Evolutionary conservation across 2,113 vertebrate genomes (phyloP).

Genomic region (Regulus satrapa): DNA sequence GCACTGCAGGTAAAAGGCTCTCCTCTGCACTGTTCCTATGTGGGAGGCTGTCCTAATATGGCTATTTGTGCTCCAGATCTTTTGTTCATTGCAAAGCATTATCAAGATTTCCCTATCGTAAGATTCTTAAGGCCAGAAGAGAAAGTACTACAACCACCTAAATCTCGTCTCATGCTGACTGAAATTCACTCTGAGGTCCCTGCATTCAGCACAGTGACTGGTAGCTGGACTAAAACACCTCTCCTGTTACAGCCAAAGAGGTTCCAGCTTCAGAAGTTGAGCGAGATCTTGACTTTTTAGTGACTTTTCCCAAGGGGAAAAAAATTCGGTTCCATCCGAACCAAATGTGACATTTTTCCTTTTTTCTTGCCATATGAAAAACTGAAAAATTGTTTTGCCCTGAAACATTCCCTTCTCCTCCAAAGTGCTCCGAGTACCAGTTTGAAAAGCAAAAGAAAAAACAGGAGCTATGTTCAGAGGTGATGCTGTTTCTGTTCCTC

Average conservation of each 20-base stretch:
- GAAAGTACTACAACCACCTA: slow-evolving; percentile 4
- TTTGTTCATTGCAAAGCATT: slow-evolving; percentile 3
- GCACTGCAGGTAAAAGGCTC: slow-evolving; percentile 17
- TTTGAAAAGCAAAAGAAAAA: neutral
- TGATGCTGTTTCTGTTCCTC: neutral
- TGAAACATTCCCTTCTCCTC: slow-evolving; percentile 12
- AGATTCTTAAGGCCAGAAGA: slow-evolving; percentile 61
- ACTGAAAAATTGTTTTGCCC: slow-evolving; percentile 42
- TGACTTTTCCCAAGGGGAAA: slow-evolving; percentile 58
- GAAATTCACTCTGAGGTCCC: neutral
- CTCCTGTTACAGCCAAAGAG: neutral
- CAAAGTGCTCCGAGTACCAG: neutral
- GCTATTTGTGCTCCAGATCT: slow-evolving; percentile 59
- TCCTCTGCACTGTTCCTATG: slow-evolving; percentile 12
- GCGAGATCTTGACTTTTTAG: neutral
- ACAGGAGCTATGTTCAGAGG: neutral
- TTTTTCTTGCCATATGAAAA: slow-evolving; percentile 51
- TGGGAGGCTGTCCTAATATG: slow-evolving; percentile 51
- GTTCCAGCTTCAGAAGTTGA: slow-evolving; percentile 18
- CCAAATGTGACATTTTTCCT: slow-evolving; percentile 49
- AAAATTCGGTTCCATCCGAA: slow-evolving; percentile 34
- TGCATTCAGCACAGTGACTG: slow-evolving; percentile 33
- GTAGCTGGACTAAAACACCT: neutral
- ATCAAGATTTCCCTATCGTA: neutral
- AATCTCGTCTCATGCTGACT: neutral